Percentiles rank a stretch among this genome's conserved stretches.
Conservation (phyloP, 1,140 invertebrate genomes). For the Meteorus sp. region DNA sequence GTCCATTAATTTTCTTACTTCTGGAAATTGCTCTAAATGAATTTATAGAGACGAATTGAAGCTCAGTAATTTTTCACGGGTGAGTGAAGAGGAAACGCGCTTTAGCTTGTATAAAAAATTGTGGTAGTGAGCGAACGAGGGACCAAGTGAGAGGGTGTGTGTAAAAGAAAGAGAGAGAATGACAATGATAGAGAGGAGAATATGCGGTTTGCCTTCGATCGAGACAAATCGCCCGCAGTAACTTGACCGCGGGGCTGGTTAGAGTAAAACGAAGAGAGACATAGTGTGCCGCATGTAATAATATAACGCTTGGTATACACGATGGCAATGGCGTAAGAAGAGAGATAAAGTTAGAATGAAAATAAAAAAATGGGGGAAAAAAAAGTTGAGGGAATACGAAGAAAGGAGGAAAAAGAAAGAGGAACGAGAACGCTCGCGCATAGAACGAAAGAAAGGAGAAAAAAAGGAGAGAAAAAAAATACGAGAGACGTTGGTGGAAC, state of each 20-base stretch:
- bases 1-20: conserved; percentile 6
- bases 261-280: conserved; percentile 18
- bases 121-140: too few relatives aligned
- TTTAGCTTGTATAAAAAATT: too few relatives aligned
- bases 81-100: background rate
- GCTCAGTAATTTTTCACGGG: conserved; percentile 11
- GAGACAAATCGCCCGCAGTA: conserved; percentile 33
- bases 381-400: conserved; percentile 7
- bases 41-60: conserved; percentile 25
- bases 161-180: conserved; percentile 9
- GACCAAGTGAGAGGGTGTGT: too few relatives aligned
- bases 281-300: conserved; percentile 1
- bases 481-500: conserved; percentile 32
- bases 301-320: conserved; percentile 14
- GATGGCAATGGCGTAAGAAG: too few relatives aligned
- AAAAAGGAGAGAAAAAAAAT: conserved; percentile 10
- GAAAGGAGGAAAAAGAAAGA: conserved; percentile 15
- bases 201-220: conserved; percentile 22
- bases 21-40: conserved; percentile 14
- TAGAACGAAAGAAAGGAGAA: too few relatives aligned
- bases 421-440: background rate
- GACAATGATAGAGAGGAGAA: background rate
- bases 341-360: background rate
- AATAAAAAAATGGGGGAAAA: background rate
- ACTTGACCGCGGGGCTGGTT: conserved; percentile 22